These are phyloP conservation scores for Pseudorasbora parva DNA, from an alignment of 2,113 vertebrate species.

Conservation along the genomic window DNA sequence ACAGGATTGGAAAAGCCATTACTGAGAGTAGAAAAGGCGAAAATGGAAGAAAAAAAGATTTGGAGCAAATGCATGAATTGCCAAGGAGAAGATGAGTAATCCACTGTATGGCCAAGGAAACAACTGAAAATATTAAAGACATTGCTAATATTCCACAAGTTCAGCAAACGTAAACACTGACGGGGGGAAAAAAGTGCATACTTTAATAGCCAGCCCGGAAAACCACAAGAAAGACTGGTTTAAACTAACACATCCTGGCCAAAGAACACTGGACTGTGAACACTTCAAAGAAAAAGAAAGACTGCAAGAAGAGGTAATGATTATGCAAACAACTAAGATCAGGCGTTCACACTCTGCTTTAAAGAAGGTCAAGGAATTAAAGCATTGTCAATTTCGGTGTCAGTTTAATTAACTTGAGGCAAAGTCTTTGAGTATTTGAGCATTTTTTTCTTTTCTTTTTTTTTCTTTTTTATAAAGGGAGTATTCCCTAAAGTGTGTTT, in stretches of 20 bases:
- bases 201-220: conserved; percentile 37
- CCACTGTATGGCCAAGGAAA: conserved; percentile 35
- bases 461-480: conserved; percentile 22
- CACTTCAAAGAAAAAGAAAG: conserved; percentile 32
- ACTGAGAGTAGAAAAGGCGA: conserved; percentile 34
- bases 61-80: conserved; percentile 23
- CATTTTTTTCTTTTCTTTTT: conserved; percentile 21
- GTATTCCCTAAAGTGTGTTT: conserved; percentile 39
- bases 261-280: conserved; percentile 39
- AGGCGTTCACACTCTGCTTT: conserved; percentile 6
- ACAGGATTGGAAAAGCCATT: conserved; percentile 60
- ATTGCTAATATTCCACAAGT: conserved; percentile 49
- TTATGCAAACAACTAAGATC: conserved; percentile 41
- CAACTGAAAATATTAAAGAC: conserved; percentile 51
- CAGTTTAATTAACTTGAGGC: conserved; percentile 7
- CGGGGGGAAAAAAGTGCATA: conserved; percentile 13
- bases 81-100: conserved; percentile 50
- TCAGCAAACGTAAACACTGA: conserved; percentile 42
- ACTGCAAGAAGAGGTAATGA: conserved; percentile 28
- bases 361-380: conserved; percentile 17
- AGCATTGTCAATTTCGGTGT: conserved; percentile 4
- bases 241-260: conserved; percentile 42
- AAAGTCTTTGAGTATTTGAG: conserved; percentile 35
- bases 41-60: neutral
- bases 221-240: conserved; percentile 51